Conservation (phyloP, 30 jellyfish, hydroid and myxozoan genomes). For the Pseudorhiza aurosa region DNA sequence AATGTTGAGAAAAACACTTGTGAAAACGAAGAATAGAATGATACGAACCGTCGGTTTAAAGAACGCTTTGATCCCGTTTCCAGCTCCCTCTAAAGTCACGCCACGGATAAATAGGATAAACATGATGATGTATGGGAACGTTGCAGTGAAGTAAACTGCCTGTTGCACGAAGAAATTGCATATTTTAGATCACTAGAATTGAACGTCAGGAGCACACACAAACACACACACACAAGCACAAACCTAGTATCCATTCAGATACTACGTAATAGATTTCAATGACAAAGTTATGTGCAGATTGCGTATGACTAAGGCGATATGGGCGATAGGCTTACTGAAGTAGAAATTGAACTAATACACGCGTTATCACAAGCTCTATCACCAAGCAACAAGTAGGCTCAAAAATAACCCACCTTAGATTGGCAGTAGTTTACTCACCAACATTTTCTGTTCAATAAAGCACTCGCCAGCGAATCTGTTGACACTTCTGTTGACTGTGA, state of each 20-base stretch:
- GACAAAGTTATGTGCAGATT: not conserved
- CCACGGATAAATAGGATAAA: constrained; percentile 91
- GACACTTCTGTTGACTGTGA: too few relatives aligned
- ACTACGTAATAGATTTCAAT: not conserved
- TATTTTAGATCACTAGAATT: too few relatives aligned
- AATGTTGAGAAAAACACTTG: too few relatives aligned
- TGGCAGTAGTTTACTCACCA: not conserved
- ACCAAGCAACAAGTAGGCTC: constrained; percentile 2
- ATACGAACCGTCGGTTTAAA: constrained; percentile 81
- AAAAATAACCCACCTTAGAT: not conserved
- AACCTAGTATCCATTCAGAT: too few relatives aligned
- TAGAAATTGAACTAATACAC: not conserved
- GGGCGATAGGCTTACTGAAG: not conserved
- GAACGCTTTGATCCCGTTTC: constrained; percentile 87
- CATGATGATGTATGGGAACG: constrained; percentile 93
- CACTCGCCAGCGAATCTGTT: constrained; percentile 9
- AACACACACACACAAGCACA: too few relatives aligned
- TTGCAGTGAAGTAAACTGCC: constrained; percentile 98
- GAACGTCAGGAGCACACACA: not conserved
- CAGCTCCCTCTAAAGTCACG: constrained; percentile 97
- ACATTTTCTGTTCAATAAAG: not conserved
- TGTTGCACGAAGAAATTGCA: too few relatives aligned
- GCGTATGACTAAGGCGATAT: too few relatives aligned
- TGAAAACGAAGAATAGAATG: too few relatives aligned
- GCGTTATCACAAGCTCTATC: not conserved